Conservation (phyloP, 2,888 invertebrate genomes). For the Operophtera brumata region DNA sequence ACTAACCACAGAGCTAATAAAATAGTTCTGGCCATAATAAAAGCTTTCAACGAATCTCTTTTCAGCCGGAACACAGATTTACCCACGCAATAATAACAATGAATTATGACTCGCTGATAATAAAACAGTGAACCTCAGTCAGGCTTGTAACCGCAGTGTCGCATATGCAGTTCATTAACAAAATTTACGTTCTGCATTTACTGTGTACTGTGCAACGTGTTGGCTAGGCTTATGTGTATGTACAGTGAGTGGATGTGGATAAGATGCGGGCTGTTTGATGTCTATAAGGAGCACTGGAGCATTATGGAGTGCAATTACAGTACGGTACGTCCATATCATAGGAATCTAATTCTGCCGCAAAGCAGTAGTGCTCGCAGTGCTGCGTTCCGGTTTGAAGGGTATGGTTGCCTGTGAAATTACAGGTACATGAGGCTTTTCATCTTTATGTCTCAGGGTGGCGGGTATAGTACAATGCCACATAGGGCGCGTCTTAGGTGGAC, state of each 20-base stretch:
- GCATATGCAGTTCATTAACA: slow-evolving; percentile 42
- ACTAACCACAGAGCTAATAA: no score
- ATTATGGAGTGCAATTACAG: neutral
- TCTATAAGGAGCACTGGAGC: neutral
- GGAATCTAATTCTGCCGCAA: no score
- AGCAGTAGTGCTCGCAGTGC: no score
- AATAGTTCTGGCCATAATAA: neutral
- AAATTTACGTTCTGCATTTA: slow-evolving; percentile 40
- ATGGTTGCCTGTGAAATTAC: no score
- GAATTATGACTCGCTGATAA: slow-evolving; percentile 38
- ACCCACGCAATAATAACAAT: slow-evolving; percentile 32
- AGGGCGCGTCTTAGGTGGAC: no score
- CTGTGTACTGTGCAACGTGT: slow-evolving; percentile 24
- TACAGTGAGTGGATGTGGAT: slow-evolving; percentile 10
- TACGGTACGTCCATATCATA: neutral
- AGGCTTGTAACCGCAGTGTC: slow-evolving; percentile 33
- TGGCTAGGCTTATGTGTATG: slow-evolving; percentile 14
- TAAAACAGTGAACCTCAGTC: slow-evolving; percentile 38
- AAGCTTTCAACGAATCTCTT: neutral
- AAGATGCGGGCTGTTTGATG: slow-evolving; percentile 25
- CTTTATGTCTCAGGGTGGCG: no score
- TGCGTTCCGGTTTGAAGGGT: no score
- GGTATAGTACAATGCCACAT: no score
- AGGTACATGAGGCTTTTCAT: no score
- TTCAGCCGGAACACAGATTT: slow-evolving; percentile 1